Base-by-base conservation (phyloP, 2,797 vertebrate species). In the Tympanoctomys barrerae region DNA sequence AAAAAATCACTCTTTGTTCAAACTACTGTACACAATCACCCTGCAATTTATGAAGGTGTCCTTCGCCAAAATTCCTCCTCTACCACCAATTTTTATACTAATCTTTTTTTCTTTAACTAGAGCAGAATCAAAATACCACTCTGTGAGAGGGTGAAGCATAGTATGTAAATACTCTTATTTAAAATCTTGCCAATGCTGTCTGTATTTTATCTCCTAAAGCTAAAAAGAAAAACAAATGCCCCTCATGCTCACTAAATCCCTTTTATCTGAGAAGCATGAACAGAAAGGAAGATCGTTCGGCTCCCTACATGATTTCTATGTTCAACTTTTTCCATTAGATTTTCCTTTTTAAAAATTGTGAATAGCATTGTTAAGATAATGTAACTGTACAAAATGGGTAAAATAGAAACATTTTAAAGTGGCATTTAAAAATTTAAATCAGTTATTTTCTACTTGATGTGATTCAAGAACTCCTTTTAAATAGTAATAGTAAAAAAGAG, bases 161-260 rank as follows among this genome's bases (percentile, higher is more conserved):
- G 10, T 84, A 66, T 54, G 52, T 83, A 97, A 98, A 93, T 85
- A 85, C 90, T 75, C 46, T 94, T 91, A 96, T 57, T 93, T 85
- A 95, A 73, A 81, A 57, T 73, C 33, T 66, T 87, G 57, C 49
- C 84, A 62, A 71, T 16, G 62, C 26, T 36, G 87, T 85, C 89
- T 95, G 70, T 91, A 94, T 96, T 98, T 97, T 94, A 91, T 64
- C 70, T 62, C 52, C 85, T 93, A 95, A 90, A 91, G 59, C 18
- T 96, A 96, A 95, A 97, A 97, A 92, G 77, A 91, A 61, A 88
- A 95, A 84, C 54, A 97, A 83, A 54, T 14, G 64, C 4, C n/a
- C 33, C 96, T 97, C 89, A 85, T 33, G 68, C 28, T 96, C 88
- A 54, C 2, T 97, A 97, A 89, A 73, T 77, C 4, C 16, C 3